Evolutionary conservation across 2,797 vertebrate species (phyloP).

Genomic region (Myioborus melanocephalus): DNA sequence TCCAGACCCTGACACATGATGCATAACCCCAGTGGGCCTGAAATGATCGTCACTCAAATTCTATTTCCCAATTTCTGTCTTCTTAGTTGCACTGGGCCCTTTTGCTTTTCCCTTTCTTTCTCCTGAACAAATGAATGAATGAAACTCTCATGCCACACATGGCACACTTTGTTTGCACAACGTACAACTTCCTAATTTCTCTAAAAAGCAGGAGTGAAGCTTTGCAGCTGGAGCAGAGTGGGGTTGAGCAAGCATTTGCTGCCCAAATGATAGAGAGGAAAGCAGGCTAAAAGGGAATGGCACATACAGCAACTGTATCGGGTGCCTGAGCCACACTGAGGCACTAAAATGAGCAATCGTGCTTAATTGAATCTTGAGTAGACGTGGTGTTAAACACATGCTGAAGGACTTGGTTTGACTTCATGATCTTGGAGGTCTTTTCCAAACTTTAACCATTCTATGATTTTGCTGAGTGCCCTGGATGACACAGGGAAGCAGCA

Average conservation of each 20-base stretch:
- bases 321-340: background rate
- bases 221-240: background rate
- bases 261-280: background rate
- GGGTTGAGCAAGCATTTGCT: background rate
- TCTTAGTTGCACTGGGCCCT: background rate
- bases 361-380: background rate
- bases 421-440: background rate
- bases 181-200: background rate
- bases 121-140: background rate
- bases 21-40: background rate
- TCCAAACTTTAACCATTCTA: background rate
- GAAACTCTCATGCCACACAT: background rate
- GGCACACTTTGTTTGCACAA: background rate
- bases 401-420: background rate
- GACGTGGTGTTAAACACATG: accelerated
- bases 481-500: background rate
- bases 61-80: background rate
- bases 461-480: background rate
- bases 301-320: background rate
- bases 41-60: background rate
- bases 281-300: background rate
- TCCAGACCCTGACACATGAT: background rate
- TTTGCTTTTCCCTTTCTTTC: background rate
- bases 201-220: background rate
- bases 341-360: background rate